Conservation (phyloP, 92 coral and sea anemone species). For the Porites divaricata region DNA sequence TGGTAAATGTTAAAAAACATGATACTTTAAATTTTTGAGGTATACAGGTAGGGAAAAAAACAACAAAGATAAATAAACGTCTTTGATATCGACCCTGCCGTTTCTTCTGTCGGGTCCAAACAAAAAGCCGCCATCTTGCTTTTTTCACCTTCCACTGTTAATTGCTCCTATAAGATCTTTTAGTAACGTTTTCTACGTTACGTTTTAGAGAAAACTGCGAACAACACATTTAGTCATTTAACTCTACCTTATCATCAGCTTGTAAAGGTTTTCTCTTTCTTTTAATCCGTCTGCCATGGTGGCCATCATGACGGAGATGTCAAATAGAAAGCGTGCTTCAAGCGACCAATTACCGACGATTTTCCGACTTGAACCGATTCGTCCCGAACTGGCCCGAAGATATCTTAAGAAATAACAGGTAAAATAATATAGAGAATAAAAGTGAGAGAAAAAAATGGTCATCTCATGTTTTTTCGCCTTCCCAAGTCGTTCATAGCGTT, state of each 20-base stretch:
- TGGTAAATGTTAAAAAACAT: not conserved
- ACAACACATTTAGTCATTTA: not conserved
- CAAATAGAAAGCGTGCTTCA: conserved; percentile 27
- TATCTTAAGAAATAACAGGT: too few relatives aligned
- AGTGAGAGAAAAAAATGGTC: too few relatives aligned
- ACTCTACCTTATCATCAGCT: conserved; percentile 91
- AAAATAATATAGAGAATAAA: too few relatives aligned
- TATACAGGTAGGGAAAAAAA: too few relatives aligned
- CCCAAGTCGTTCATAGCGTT: too few relatives aligned
- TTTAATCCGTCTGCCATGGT: conserved; percentile 84
- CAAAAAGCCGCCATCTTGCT: conserved; percentile 41
- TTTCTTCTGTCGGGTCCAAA: not conserved
- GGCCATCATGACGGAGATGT: conserved; percentile 6
- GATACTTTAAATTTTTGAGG: not conserved
- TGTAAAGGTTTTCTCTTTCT: conserved; percentile 92
- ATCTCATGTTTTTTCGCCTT: too few relatives aligned
- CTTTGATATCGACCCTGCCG: not conserved
- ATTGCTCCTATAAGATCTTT: not conserved
- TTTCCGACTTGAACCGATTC: conserved; percentile 22
- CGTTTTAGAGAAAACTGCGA: not conserved
- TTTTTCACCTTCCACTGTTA: not conserved
- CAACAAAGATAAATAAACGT: not conserved
- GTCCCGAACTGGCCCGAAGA: not conserved
- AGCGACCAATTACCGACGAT: conserved; percentile 20
- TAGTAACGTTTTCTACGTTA: not conserved